A percentile compares a stretch with the other conserved stretches of the same genome.
Conservation (phyloP, 2,888 invertebrate species). For the Tridacna crocea region DNA sequence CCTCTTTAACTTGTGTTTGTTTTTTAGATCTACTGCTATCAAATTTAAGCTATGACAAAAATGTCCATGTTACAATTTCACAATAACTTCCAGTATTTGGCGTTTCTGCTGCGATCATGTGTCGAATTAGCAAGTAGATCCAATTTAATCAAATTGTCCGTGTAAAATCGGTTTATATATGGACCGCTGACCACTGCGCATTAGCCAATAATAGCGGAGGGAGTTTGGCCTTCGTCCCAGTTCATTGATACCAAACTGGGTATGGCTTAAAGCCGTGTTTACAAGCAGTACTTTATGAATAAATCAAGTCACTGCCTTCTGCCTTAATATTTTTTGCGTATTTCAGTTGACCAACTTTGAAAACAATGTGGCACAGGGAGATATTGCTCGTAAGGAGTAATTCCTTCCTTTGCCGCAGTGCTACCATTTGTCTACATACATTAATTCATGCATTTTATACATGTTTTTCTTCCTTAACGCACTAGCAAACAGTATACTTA, state of each 20-base stretch:
- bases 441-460: no score
- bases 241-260: neutral
- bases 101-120: no score
- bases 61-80: no score
- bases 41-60: no score
- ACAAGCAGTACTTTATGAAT: neutral
- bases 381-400: neutral
- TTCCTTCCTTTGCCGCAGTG: neutral
- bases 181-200: constrained; percentile 11
- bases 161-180: constrained; percentile 15
- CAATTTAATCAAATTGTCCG: constrained; percentile 3
- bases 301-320: no score
- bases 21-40: no score
- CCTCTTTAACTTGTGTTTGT: no score
- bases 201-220: neutral
- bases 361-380: neutral
- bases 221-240: constrained; percentile 4
- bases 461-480: no score
- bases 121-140: no score
- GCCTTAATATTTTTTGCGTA: no score
- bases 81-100: no score
- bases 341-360: neutral
- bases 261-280: neutral
- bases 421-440: neutral
- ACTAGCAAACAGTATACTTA: no score